Evolutionary conservation across 2,888 invertebrate species (phyloP).

Genomic region (Tillus elongatus): DNA sequence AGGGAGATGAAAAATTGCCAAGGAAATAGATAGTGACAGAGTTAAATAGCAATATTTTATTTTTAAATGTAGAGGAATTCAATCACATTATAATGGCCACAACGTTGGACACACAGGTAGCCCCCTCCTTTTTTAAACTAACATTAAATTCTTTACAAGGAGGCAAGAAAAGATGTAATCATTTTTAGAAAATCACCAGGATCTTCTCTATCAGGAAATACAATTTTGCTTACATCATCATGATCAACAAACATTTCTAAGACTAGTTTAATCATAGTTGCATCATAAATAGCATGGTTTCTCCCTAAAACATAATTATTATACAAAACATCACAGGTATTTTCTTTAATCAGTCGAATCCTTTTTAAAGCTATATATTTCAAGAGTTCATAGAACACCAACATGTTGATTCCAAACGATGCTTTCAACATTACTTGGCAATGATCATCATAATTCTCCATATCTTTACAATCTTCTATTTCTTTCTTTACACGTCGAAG

Average conservation of each 20-base stretch:
- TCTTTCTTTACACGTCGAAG: constrained; percentile 64
- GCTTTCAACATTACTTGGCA: constrained; percentile 75
- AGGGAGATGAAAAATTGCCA: too few species aligned
- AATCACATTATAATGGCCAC: too few species aligned
- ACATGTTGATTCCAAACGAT: constrained; percentile 68
- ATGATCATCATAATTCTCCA: constrained; percentile 64
- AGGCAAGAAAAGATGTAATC: too few species aligned
- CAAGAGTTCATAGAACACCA: constrained; percentile 58
- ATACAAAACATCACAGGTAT: not conserved
- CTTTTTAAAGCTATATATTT: constrained; percentile 46
- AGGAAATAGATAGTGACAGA: too few species aligned
- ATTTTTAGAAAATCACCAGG: too few species aligned
- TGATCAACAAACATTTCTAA: not conserved
- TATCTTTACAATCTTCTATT: constrained; percentile 67
- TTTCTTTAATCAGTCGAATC: constrained; percentile 30
- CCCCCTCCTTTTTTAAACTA: too few species aligned
- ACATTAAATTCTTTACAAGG: too few species aligned
- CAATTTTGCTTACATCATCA: too few species aligned
- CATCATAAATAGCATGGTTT: not conserved
- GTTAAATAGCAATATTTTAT: too few species aligned
- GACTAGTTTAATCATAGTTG: not conserved
- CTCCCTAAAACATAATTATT: not conserved
- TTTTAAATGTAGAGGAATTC: too few species aligned
- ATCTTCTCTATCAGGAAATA: too few species aligned
- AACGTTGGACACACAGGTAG: too few species aligned